phyloP scores from a whole-genome alignment of 2,113 vertebrate species.

The Syngnathoides biaculeatus region DNA sequence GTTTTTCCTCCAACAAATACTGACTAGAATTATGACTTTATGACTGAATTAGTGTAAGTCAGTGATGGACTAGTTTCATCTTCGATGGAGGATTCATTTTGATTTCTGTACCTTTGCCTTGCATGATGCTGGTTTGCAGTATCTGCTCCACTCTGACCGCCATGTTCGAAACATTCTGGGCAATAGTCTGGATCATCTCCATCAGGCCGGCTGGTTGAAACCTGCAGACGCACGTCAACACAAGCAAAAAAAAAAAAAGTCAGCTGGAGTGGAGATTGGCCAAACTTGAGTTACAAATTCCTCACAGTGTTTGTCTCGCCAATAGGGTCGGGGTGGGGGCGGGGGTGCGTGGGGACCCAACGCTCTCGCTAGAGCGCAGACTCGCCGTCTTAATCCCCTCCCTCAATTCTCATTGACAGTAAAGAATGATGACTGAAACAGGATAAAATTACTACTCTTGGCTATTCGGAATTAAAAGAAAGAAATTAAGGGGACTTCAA shows the following conservation, averaged over 20 bases:
- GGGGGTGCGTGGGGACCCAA: too few species aligned
- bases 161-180: conserved; percentile 94
- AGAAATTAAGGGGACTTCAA: too few species aligned
- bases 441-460: too few species aligned
- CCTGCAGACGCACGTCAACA: conserved; percentile 59
- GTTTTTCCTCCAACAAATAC: too few species aligned
- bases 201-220: conserved; percentile 82
- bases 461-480: too few species aligned
- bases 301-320: background rate
- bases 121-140: conserved; percentile 83
- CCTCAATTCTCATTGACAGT: background rate
- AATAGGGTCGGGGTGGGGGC: too few species aligned
- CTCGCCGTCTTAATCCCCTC: too few species aligned
- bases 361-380: too few species aligned
- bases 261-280: background rate
- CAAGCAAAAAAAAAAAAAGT: background rate
- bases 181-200: conserved; percentile 95
- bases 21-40: too few species aligned
- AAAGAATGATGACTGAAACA: background rate
- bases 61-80: background rate
- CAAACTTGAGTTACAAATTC: background rate
- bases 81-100: background rate
- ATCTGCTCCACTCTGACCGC: conserved; percentile 92
- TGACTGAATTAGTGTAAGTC: too few species aligned
- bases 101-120: conserved; percentile 75